These are phyloP conservation scores for Pristionchus maxplancki DNA, from an alignment of 2,888 invertebrate genomes.

Conservation along the genomic window DNA sequence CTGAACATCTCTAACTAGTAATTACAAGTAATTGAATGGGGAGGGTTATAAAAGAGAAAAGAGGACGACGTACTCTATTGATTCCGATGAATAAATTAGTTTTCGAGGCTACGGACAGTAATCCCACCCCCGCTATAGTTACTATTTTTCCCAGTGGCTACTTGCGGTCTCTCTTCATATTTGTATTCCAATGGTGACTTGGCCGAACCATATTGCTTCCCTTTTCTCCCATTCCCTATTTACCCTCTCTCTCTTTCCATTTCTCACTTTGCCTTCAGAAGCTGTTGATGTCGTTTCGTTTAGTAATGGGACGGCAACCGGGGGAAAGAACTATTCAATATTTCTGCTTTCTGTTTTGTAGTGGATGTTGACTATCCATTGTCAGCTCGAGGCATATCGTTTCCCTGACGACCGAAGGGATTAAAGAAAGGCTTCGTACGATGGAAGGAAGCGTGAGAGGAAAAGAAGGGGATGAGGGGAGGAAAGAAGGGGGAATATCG, in stretches of 20 bases:
- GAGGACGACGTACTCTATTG: background rate
- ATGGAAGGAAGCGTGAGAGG: slow-evolving; percentile 11
- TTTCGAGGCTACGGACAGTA: background rate
- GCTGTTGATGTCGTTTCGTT: background rate
- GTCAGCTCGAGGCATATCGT: background rate
- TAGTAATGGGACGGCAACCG: background rate
- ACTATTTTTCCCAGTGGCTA: background rate
- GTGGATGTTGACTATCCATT: background rate
- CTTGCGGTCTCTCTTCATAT: background rate
- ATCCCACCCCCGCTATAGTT: background rate
- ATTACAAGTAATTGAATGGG: slow-evolving; percentile 41
- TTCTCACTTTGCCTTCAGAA: background rate
- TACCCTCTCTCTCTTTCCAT: background rate
- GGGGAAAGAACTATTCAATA: background rate
- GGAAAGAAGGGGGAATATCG: background rate
- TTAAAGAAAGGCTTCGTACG: slow-evolving; percentile 3
- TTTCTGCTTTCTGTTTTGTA: background rate
- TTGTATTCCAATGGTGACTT: background rate
- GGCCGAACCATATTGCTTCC: background rate
- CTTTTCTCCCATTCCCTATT: background rate
- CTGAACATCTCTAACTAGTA: slow-evolving; percentile 12
- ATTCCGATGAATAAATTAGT: slow-evolving; percentile 22
- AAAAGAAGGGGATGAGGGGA: background rate
- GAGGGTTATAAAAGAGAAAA: background rate
- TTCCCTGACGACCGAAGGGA: slow-evolving; percentile 25